Evolutionary conservation across 53 echinoderm and acorn worm genomes (phyloP).

Genomic region (Hippasteria phrygiana): DNA sequence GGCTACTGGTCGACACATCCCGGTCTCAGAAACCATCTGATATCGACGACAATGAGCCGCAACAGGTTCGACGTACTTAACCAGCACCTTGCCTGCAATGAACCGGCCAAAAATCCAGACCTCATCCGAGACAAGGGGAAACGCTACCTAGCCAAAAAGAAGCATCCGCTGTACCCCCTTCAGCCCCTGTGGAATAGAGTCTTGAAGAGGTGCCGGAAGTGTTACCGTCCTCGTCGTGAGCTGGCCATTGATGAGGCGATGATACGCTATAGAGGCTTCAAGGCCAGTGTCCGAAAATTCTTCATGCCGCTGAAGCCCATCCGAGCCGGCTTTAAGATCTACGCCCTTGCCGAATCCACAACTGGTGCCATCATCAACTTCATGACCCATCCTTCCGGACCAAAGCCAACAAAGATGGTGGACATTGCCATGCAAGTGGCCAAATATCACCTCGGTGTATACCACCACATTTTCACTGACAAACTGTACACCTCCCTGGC

Average conservation of each 20-base stretch:
- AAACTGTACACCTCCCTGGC: constrained; percentile 29
- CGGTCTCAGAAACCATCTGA: neutral
- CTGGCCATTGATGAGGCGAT: no score
- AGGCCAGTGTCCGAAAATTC: no score
- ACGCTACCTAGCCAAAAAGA: neutral
- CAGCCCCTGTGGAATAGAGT: neutral
- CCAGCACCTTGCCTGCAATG: constrained; percentile 17
- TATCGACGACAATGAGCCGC: neutral
- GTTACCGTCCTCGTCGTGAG: no score
- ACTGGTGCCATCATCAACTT: neutral
- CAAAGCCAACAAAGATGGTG: neutral
- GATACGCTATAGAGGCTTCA: no score
- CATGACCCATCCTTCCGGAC: neutral
- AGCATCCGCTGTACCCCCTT: neutral
- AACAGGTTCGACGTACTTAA: constrained; percentile 3
- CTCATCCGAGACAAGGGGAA: neutral
- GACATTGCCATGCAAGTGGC: neutral
- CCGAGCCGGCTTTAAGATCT: no score
- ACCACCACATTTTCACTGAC: constrained; percentile 44
- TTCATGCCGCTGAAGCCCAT: no score
- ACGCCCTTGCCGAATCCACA: no score
- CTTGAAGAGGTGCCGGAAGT: neutral
- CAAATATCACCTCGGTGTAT: neutral
- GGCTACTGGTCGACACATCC: constrained; percentile 17
- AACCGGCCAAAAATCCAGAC: neutral